A percentile compares a stretch with the other conserved stretches of the same genome.
These are phyloP conservation scores for Synergus gifuensis DNA, from an alignment of 2,888 invertebrate species.

Conservation along the genomic window DNA sequence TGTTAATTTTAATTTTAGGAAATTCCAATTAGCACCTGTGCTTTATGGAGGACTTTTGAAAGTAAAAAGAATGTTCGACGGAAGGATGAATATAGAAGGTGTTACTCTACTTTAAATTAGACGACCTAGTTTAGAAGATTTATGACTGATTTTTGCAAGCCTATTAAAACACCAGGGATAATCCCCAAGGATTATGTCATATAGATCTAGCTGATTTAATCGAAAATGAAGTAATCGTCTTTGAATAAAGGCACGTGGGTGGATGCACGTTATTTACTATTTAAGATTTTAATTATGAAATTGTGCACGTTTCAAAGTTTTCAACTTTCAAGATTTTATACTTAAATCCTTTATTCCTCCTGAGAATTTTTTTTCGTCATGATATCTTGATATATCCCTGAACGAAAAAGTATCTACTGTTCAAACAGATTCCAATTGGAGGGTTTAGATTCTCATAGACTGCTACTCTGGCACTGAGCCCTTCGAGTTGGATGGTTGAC, in stretches of 20 bases:
- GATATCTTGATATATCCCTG: not conserved
- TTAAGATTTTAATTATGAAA: not conserved
- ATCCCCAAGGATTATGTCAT: conserved; percentile 6
- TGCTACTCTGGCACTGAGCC: conserved; percentile 28
- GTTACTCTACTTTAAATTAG: conserved; percentile 1
- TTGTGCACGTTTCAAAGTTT: not conserved
- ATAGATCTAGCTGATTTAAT: not conserved
- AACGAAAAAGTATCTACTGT: not conserved
- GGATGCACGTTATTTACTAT: not conserved
- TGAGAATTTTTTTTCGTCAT: no score
- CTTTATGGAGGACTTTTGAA: not conserved
- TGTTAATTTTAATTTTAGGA: not conserved
- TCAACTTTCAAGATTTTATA: not conserved
- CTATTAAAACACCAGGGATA: conserved; percentile 7
- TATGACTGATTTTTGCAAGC: conserved; percentile 7
- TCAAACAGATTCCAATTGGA: conserved; percentile 35
- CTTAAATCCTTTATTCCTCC: not conserved
- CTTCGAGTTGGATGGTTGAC: conserved; percentile 39
- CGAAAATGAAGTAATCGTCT: not conserved
- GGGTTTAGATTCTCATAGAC: conserved; percentile 11
- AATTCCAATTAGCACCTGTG: not conserved
- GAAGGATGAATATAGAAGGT: not conserved
- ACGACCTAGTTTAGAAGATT: conserved; percentile 8
- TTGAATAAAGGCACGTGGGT: not conserved
- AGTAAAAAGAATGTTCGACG: not conserved